Percentiles rank a stretch among this genome's conserved stretches.
These are phyloP conservation scores for Lasioglossum oenotherae DNA, from an alignment of 2,888 invertebrate genomes.

Conservation along the genomic window DNA sequence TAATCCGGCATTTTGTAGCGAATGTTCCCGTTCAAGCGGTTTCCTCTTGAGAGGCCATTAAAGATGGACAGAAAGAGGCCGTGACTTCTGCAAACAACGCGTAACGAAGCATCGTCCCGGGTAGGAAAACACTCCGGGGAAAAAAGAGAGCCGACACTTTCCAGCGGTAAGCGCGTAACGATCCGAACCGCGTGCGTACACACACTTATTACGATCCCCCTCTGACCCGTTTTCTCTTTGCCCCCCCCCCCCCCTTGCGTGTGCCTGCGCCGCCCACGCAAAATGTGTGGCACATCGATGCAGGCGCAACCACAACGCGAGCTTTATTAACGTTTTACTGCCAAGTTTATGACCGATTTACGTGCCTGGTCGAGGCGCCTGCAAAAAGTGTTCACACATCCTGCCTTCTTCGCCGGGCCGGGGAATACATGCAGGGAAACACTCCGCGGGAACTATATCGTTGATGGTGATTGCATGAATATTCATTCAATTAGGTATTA, in stretches of 20 bases:
- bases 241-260: too few species aligned
- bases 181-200: constrained; percentile 60
- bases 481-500: constrained; percentile 16
- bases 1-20: constrained; percentile 8
- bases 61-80: constrained; percentile 13
- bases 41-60: constrained; percentile 14
- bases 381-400: constrained; percentile 22
- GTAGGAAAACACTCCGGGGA: constrained; percentile 11
- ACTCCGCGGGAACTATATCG: background rate
- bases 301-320: constrained; percentile 44
- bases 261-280: background rate
- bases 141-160: constrained; percentile 50
- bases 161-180: constrained; percentile 58
- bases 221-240: constrained; percentile 2
- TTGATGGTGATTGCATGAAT: constrained; percentile 9
- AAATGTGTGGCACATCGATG: constrained; percentile 27
- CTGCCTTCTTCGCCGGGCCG: constrained; percentile 11
- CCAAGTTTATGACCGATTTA: constrained; percentile 77
- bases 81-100: constrained; percentile 43
- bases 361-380: constrained; percentile 49
- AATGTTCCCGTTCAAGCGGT: constrained; percentile 10
- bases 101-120: constrained; percentile 27
- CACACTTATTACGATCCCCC: constrained; percentile 55
- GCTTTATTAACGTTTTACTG: constrained; percentile 78
- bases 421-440: background rate